Conservation (phyloP, 2,113 vertebrate species). For the Rhabdornis inornatus region DNA sequence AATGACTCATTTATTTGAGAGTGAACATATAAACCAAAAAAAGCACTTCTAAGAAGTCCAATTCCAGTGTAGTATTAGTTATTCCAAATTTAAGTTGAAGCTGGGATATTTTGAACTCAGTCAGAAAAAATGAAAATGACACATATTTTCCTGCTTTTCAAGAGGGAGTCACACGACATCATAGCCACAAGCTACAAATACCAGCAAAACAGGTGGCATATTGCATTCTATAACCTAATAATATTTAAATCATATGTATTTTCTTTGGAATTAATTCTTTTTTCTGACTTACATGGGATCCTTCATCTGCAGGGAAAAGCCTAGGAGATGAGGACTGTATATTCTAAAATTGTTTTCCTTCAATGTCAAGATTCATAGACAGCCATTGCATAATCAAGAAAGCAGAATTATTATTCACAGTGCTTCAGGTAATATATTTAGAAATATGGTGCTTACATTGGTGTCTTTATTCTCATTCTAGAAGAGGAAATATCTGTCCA, state of each 20-base stretch:
- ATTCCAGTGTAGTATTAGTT: background rate
- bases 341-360: background rate
- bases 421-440: background rate
- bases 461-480: background rate
- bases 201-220: background rate
- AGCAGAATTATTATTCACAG: background rate
- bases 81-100: background rate
- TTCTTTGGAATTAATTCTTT: background rate
- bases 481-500: background rate
- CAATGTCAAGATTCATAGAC: background rate
- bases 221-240: background rate
- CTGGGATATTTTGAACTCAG: background rate
- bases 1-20: background rate
- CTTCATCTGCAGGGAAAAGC: background rate
- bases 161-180: background rate
- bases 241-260: background rate
- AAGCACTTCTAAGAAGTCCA: fast-evolving
- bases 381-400: background rate
- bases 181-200: background rate
- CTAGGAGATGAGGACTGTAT: background rate
- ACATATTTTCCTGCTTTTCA: background rate
- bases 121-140: background rate
- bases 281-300: background rate
- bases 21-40: background rate
- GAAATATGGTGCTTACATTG: background rate